phyloP scores from a whole-genome alignment of 2,888 invertebrate species.

The Noctua comes region DNA sequence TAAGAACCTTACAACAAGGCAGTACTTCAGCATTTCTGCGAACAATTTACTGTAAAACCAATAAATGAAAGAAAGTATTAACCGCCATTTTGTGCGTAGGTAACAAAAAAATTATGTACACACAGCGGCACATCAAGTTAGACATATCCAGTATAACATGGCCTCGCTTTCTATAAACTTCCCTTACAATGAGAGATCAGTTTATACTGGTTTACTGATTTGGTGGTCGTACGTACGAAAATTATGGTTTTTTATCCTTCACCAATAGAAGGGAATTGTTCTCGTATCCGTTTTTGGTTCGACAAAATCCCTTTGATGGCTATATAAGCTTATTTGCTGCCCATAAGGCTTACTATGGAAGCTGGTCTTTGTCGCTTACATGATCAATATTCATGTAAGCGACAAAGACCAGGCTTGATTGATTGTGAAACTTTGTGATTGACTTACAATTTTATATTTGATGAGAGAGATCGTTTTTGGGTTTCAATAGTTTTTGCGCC shows the following conservation, averaged over 20 bases:
- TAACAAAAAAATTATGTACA: constrained; percentile 59
- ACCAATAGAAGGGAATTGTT: constrained; percentile 68
- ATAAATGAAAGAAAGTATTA: constrained; percentile 61
- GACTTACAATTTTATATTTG: constrained; percentile 48
- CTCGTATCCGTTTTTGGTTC: constrained; percentile 64
- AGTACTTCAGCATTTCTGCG: constrained; percentile 50
- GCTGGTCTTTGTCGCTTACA: constrained; percentile 59
- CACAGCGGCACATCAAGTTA: not conserved
- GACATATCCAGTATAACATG: not conserved
- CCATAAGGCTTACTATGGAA: constrained; percentile 55
- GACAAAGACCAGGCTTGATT: no score
- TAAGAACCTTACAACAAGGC: constrained; percentile 24
- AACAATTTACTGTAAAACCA: constrained; percentile 58
- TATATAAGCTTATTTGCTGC: constrained; percentile 69
- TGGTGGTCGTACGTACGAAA: constrained; percentile 39
- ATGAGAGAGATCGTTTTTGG: constrained; percentile 27
- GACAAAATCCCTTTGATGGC: constrained; percentile 71
- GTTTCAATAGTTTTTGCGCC: not conserved
- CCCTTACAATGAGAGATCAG: not conserved
- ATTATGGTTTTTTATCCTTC: constrained; percentile 69
- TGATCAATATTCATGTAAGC: constrained; percentile 70
- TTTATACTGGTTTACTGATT: not conserved
- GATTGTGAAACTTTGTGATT: constrained; percentile 52
- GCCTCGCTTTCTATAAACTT: not conserved
- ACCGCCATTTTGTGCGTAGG: constrained; percentile 51